Evolutionary conservation across 2,888 invertebrate species (phyloP).

Genomic region (Leucania comma): DNA sequence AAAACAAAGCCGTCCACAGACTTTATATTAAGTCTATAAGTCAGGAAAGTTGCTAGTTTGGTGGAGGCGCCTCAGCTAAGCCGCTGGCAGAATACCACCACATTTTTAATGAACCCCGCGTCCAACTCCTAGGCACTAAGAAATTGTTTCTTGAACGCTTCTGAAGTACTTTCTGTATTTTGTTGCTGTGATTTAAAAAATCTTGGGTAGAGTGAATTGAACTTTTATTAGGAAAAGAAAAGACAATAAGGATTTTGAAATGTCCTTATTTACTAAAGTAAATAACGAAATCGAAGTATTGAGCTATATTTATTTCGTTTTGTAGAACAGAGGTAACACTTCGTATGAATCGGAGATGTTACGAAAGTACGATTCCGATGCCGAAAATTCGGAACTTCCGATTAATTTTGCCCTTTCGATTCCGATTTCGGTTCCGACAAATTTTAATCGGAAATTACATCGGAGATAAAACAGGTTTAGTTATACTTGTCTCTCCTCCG

Average conservation of each 20-base stretch:
- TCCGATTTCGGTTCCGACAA: too few relatives aligned
- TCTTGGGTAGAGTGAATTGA: slow-evolving; percentile 2
- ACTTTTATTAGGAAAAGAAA: neutral
- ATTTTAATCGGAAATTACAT: too few relatives aligned
- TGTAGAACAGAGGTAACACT: neutral
- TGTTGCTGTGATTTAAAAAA: slow-evolving; percentile 26
- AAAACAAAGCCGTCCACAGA: slow-evolving; percentile 44
- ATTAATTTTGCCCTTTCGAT: too few relatives aligned
- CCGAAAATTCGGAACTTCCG: too few relatives aligned
- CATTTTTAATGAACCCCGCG: slow-evolving; percentile 74
- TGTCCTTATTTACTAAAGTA: neutral
- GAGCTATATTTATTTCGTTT: neutral
- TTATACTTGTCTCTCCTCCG: too few relatives aligned
- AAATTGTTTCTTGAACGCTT: slow-evolving; percentile 70
- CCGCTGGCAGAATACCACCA: slow-evolving; percentile 63
- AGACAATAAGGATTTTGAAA: neutral
- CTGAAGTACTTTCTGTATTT: slow-evolving; percentile 40
- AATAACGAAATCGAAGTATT: neutral
- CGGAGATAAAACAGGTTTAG: too few relatives aligned
- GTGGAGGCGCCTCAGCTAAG: slow-evolving; percentile 69
- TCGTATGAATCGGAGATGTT: too few relatives aligned
- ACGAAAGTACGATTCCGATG: too few relatives aligned
- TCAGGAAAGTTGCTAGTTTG: slow-evolving; percentile 72
- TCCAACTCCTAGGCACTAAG: slow-evolving; percentile 53
- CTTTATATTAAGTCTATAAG: slow-evolving; percentile 70